Base-by-base conservation (phyloP, 2,113 vertebrate genomes). In the Bucco capensis region DNA sequence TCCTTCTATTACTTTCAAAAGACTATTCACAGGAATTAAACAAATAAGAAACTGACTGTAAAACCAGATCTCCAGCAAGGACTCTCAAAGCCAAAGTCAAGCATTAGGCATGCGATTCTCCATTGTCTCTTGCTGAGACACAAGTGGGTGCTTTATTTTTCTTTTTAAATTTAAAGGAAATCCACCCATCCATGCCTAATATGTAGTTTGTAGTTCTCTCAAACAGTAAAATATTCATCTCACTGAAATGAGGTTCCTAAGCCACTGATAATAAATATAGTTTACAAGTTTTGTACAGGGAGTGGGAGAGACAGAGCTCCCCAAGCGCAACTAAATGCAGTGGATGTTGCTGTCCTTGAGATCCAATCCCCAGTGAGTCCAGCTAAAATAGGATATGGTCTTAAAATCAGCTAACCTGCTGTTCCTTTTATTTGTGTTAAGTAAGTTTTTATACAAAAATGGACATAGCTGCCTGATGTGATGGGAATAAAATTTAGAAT, bases 361-460 rank as follows among this genome's bases (percentile, higher is more conserved):
- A 31, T 60, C 19, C 38, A 37, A 19, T 80, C 25, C 44, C 27
- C 58, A 56, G 17, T 19, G 25, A 81, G 28, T 49, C 50, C 47
- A 64, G 17, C 27, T 78, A 71, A 88, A 92, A 71, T 22, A 72
- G 49, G n/a, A 61, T 50, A 64, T 27, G 15, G 4, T 42, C 70
- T 91, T 87, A 57, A 82, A 88, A 38, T 8, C 11, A 57, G 64
- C 10, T 88, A 72, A 82, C 50, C 22, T 53, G 13, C 40, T 28
- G 4, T 14, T 83, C 35, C 37, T 96, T 96, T 90, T 84, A 44
- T 74, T 81, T 77, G 27, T 86, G 61, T 61, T 78, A 78, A 91
- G 24, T 53, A 88, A 62, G 9, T 83, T 94, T 86, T 90, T 74
- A 50, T 62, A 80, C 53, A 90, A 89, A 93, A 94, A 85, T 77